Conservation (phyloP, 1,140 invertebrate species). For the Lucilia cuprina region DNA sequence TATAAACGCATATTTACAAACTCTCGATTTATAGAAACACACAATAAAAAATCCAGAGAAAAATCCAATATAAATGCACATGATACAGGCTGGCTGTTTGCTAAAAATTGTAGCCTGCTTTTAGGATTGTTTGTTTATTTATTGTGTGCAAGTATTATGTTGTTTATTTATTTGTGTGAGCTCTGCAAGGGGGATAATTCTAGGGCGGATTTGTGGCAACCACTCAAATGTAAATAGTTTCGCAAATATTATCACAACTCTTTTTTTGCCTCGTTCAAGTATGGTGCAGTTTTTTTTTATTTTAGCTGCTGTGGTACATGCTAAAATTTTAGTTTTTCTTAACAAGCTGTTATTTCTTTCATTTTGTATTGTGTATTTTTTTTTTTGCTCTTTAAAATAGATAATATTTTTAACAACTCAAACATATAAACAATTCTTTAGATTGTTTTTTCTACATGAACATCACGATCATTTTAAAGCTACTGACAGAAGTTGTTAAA, state of each 20-base stretch:
- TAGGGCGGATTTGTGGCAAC: background rate
- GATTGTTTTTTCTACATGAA: background rate
- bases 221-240: background rate
- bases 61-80: background rate
- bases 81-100: background rate
- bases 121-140: background rate
- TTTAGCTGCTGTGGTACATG: background rate
- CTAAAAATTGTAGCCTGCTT: background rate
- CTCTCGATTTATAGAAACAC: background rate
- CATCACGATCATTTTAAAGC: background rate
- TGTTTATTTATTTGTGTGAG: background rate
- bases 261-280: no score
- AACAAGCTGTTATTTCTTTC: background rate
- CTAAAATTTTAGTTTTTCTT: background rate
- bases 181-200: background rate
- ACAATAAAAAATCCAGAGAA: background rate
- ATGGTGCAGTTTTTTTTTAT: no score
- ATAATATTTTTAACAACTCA: background rate
- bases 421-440: background rate
- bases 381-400: background rate
- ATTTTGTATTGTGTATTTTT: background rate
- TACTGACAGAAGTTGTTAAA: no score
- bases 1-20: slow-evolving; percentile 2
- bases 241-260: background rate
- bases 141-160: background rate